A percentile compares a stretch with the other conserved stretches of the same genome.
Evolutionary conservation across 2,888 invertebrate species (phyloP).

Genomic region (Ptilodon capucinus): DNA sequence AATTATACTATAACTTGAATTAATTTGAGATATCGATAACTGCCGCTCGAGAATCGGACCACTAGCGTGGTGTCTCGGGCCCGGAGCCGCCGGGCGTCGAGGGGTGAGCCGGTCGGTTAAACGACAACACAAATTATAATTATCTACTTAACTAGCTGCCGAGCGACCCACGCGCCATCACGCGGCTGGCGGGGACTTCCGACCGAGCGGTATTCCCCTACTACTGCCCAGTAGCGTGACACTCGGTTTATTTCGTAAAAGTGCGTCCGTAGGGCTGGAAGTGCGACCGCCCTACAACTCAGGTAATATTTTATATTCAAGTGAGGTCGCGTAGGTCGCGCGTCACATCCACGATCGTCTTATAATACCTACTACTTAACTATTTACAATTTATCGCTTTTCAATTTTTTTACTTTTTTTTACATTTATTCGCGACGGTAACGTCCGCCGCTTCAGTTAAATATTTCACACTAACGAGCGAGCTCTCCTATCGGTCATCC

Average conservation of each 20-base stretch:
- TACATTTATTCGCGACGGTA: slow-evolving; percentile 14
- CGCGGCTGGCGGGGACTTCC: too few species aligned
- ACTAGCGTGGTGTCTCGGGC: too few species aligned
- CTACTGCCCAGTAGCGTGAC: too few species aligned
- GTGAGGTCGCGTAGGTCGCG: neutral
- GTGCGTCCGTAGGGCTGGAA: too few species aligned
- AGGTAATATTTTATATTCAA: neutral
- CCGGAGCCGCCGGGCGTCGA: too few species aligned
- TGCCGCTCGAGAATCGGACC: neutral
- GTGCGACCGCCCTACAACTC: too few species aligned
- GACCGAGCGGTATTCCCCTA: too few species aligned
- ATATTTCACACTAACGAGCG: slow-evolving; percentile 19
- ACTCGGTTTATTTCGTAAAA: too few species aligned
- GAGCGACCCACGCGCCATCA: neutral
- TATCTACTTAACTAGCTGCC: neutral
- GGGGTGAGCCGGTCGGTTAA: neutral
- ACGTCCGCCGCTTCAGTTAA: slow-evolving; percentile 13
- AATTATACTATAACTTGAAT: neutral
- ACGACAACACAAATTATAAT: neutral
- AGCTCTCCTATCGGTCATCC: slow-evolving; percentile 19
- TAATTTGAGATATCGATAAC: neutral
- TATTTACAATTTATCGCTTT: slow-evolving; percentile 26
- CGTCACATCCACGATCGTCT: neutral
- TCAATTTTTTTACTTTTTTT: slow-evolving; percentile 16
- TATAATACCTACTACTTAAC: neutral